These are phyloP conservation scores for Drosophila helvetica DNA, from an alignment of 2,888 invertebrate genomes.

Conservation along the genomic window DNA sequence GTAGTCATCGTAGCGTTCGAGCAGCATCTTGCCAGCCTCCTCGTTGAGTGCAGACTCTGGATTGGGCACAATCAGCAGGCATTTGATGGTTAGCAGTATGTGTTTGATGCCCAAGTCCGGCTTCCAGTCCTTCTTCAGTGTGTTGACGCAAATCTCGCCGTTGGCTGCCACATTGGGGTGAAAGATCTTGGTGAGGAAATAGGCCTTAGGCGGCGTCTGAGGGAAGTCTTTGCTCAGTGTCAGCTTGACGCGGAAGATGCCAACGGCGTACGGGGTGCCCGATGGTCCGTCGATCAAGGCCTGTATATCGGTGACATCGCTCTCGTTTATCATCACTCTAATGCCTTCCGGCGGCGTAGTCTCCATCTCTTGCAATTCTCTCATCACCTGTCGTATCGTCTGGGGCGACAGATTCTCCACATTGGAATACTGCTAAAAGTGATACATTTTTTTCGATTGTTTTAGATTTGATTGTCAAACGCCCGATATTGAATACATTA, in stretches of 20 bases:
- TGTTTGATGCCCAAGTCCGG: constrained; percentile 97
- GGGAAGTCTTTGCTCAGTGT: constrained; percentile 97
- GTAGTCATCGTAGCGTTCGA: constrained; percentile 97
- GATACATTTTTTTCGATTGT: not conserved
- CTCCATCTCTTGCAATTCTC: constrained; percentile 93
- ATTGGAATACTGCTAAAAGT: constrained; percentile 89
- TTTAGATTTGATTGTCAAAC: not conserved
- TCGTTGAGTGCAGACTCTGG: constrained; percentile 98
- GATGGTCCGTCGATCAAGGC: constrained; percentile 97
- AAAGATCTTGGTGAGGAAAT: constrained; percentile 97
- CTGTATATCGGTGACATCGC: constrained; percentile 96
- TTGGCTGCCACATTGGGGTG: constrained; percentile 97
- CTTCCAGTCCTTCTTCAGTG: constrained; percentile 98
- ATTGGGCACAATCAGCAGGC: constrained; percentile 98
- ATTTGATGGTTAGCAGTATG: constrained; percentile 95
- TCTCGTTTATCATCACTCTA: constrained; percentile 93
- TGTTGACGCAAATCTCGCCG: constrained; percentile 98
- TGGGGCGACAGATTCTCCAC: constrained; percentile 98
- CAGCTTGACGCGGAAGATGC: constrained; percentile 94
- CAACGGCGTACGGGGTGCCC: constrained; percentile 96
- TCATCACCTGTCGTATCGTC: constrained; percentile 93
- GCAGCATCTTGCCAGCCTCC: constrained; percentile 96
- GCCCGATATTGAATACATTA: constrained; percentile 61
- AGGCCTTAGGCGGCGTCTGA: constrained; percentile 94
- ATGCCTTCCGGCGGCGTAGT: constrained; percentile 95